Evolutionary conservation across 2,113 vertebrate species (phyloP).

Genomic region (Entelurus aequoreus): DNA sequence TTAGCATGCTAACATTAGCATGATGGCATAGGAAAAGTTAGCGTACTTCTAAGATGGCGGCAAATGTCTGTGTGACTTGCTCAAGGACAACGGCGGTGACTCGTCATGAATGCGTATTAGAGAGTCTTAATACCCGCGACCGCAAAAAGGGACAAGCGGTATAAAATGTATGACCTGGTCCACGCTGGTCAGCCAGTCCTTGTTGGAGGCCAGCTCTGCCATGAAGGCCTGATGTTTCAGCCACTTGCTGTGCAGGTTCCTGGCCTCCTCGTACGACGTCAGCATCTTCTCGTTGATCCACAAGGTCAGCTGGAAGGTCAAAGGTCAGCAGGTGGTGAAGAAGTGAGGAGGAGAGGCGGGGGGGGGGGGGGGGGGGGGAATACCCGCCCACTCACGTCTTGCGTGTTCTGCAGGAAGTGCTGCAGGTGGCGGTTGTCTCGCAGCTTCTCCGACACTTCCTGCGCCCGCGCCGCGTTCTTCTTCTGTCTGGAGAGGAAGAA

Average conservation of each 20-base stretch:
- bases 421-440: conserved; percentile 86
- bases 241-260: conserved; percentile 91
- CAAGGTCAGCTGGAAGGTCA: conserved; percentile 74
- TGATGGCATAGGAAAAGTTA: too few species aligned
- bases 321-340: neutral
- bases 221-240: conserved; percentile 92
- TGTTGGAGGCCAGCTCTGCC: conserved; percentile 88
- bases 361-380: conserved; percentile 17
- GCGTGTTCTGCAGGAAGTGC: conserved; percentile 89
- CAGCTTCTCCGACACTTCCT: conserved; percentile 75
- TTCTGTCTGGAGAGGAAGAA: conserved; percentile 65
- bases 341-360: conserved; percentile 6
- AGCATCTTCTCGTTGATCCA: conserved; percentile 98
- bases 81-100: too few species aligned
- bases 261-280: conserved; percentile 85
- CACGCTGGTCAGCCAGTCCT: conserved; percentile 84
- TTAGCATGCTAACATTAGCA: too few species aligned
- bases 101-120: too few species aligned
- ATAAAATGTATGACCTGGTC: conserved; percentile 67
- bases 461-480: conserved; percentile 71
- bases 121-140: too few species aligned
- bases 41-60: too few species aligned
- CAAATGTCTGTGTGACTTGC: too few species aligned
- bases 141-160: too few species aligned
- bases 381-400: conserved; percentile 77